Base-by-base conservation (phyloP, 2,113 vertebrate species). In the Brachyhypopomus gauderio region DNA sequence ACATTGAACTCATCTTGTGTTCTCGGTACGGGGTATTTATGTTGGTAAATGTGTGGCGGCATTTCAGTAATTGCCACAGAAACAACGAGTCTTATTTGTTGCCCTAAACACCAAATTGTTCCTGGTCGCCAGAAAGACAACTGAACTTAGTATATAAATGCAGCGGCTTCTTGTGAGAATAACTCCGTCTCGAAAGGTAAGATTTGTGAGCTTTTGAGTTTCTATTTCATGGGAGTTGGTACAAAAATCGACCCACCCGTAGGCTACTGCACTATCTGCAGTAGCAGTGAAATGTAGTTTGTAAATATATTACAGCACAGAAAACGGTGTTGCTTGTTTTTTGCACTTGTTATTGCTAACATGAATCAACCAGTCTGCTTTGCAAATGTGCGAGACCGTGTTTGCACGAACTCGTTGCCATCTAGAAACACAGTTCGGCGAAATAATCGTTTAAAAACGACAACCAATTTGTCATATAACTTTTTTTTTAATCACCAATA, bases 131-230 rank as follows among this genome's bases (percentile, higher is more conserved):
- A 67, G 71, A 38, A 2, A 80, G 45, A 36, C 11, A 59, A 38
- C 17, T 72, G 5, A 36, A 6, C 20, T 74, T 30, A 36, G 45
- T 30, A 5, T 25, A 16, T 66, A 20, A 23, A 64, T 80, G 19
- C 59, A 66, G 71, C 4, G 20, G 27, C 36, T n/a, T 12, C 16
- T 22, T 6, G 58, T 75, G 48, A 69, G 63, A 75, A 30, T 6
- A 36, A 20, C 22, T 16, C 45, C n/a, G 71, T 81, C 64, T 58
- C 4, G 22, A 45, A 67, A 75, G 79, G 79, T 81, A 75, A 69
- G 55, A 20, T 80, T 23, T 20, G 2, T 19, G 30, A 75, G 67
- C 30, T 81, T 81, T 59, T 67, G 62, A 23, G 1, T 30, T 11
- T 4, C 45, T 52, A 75, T 81, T 75, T 56, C 45, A 23, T 74